Evolutionary conservation across 1,140 invertebrate genomes (phyloP).

Genomic region (Solenopsis invicta): DNA sequence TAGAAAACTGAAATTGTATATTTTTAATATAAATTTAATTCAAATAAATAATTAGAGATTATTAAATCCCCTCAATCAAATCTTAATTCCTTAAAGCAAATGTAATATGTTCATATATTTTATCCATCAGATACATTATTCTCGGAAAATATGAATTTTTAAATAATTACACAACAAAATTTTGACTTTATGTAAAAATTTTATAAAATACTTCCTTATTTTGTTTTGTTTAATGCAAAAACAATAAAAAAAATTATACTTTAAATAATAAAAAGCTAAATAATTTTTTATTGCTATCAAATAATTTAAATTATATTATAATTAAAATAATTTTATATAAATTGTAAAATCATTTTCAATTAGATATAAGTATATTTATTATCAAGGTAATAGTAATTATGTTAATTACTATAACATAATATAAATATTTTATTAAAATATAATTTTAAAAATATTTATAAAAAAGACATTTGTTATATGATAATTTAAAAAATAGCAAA

Average conservation of each 20-base stretch:
- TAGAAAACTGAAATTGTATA: constrained; percentile 56
- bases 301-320: not conserved
- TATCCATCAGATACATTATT: not conserved
- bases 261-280: not conserved
- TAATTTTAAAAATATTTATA: not conserved
- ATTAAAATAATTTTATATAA: not conserved
- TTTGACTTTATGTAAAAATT: constrained; percentile 5
- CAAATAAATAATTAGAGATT: constrained; percentile 55
- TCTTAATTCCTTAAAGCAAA: not conserved
- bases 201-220: not conserved
- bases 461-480: not conserved
- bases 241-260: not conserved
- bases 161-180: not conserved
- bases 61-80: not conserved
- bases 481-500: not conserved
- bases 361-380: not conserved
- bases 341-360: not conserved
- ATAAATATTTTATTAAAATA: not conserved
- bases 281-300: not conserved
- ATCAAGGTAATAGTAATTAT: not conserved
- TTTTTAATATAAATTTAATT: constrained; percentile 68
- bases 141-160: not conserved
- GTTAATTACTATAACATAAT: not conserved
- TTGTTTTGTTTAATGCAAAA: not conserved
- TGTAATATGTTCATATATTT: not conserved